These are phyloP conservation scores for Oligia fasciuncula DNA, from an alignment of 2,888 invertebrate genomes.

Conservation along the genomic window DNA sequence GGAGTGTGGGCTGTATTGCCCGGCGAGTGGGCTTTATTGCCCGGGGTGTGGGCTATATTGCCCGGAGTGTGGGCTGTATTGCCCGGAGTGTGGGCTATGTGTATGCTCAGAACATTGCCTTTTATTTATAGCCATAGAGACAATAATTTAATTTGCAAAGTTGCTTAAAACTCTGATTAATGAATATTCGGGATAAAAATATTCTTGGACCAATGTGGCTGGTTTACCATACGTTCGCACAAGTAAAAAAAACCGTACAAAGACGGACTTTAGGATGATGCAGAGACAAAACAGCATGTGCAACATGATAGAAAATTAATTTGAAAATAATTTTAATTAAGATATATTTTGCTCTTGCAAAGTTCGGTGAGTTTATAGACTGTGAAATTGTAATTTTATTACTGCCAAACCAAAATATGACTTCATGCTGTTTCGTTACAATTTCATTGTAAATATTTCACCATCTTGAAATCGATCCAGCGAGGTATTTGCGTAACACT, in stretches of 20 bases:
- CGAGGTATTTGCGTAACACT: neutral
- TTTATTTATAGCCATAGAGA: neutral
- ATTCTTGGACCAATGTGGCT: neutral
- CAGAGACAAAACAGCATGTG: neutral
- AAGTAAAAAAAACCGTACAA: neutral
- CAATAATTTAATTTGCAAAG: neutral
- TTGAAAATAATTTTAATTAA: neutral
- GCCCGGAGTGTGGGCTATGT: neutral
- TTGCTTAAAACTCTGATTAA: neutral
- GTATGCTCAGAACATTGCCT: neutral
- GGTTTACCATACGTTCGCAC: neutral
- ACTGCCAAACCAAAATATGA: neutral
- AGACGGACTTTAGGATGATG: neutral
- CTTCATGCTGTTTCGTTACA: neutral
- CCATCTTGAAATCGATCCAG: neutral
- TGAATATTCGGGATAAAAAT: neutral
- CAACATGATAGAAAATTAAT: neutral
- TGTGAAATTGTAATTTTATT: neutral
- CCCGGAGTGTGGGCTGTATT: no score
- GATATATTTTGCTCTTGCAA: neutral
- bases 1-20: neutral
- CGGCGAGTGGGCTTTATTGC: neutral
- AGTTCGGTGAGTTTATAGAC: neutral
- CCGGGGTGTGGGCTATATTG: neutral
- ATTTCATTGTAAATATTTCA: neutral